Evolutionary conservation across 2,888 invertebrate genomes (phyloP), one percentile per base, ranked within the genome.

Genomic region (Chloroclystis v-ata): DNA sequence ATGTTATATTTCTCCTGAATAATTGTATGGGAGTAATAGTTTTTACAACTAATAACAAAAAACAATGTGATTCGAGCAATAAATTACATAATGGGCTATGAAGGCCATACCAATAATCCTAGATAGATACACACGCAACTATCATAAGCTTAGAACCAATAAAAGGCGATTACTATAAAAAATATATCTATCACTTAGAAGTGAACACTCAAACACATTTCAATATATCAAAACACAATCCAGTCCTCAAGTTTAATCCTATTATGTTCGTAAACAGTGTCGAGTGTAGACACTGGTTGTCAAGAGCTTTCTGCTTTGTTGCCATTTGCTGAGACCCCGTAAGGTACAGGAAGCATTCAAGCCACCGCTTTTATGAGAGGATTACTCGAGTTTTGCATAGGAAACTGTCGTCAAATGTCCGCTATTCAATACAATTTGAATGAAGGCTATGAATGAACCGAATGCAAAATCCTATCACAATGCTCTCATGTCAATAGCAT

Each of bases 321-420:
- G 56, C 59, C 64, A 65, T 61, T 66, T 65, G 62, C 60, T 57
- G 20, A 20, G 20, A 5, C 43, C 58, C 53, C 56, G 60, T 55
- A 45, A 14, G 33, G 59, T 56, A 71, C 70, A 82, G 85, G 85
- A 86, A 85, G 76, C 78, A 79, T 81, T 74, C 67, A 69, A 69
- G 69, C 73, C 69, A 63, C 65, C 66, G 64, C 78, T 77, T 84
- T 86, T 86, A 82, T 85, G 79, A 83, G 77, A 75, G 84, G 84
- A 87, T 87, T 84, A 85, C 67, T 69, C 62, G 68, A 74, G 82
- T 84, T 84, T 84, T 82, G 85, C 85, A 83, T 87, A 86, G 87
- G 86, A 83, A 85, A 72, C 77, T 75, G 75, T 78, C 80, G 72
- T 78, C 80, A 72, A 76, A 80, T 79, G 75, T 80, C 74, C 72